phyloP scores from a whole-genome alignment of 1,140 invertebrate genomes.

The Eumaeus atala region DNA sequence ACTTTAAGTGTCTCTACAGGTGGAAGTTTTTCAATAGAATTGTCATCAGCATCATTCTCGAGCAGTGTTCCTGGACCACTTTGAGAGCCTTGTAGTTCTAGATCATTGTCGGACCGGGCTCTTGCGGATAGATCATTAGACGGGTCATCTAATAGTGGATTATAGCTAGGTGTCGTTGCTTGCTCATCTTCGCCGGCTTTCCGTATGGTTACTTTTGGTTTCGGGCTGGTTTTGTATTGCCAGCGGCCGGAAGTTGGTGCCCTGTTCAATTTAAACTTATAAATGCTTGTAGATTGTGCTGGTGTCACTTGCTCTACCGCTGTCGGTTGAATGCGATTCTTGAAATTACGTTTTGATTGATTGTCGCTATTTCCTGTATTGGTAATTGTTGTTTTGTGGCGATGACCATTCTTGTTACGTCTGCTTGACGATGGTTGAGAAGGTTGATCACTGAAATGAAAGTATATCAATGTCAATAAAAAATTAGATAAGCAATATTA shows the following conservation, averaged over 20 bases:
- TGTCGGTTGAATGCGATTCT: slow-evolving; percentile 76
- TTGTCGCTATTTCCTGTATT: slow-evolving; percentile 59
- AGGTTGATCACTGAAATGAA: slow-evolving; percentile 78
- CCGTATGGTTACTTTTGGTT: slow-evolving; percentile 87
- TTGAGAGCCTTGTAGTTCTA: slow-evolving; percentile 80
- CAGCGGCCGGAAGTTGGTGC: slow-evolving; percentile 82
- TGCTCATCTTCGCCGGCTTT: slow-evolving; percentile 78
- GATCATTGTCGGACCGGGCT: slow-evolving; percentile 76
- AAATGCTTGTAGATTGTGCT: slow-evolving; percentile 75
- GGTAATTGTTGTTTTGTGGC: slow-evolving; percentile 57
- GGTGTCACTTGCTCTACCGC: slow-evolving; percentile 69
- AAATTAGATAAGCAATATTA: too few species aligned
- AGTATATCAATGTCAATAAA: slow-evolving; percentile 21
- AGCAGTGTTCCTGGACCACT: slow-evolving; percentile 76
- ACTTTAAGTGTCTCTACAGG: slow-evolving; percentile 87
- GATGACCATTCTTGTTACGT: slow-evolving; percentile 65
- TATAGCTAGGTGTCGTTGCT: slow-evolving; percentile 59
- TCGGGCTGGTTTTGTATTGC: slow-evolving; percentile 91
- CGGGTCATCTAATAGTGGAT: slow-evolving; percentile 54
- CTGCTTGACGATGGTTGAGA: slow-evolving; percentile 64
- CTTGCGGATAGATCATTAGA: slow-evolving; percentile 58
- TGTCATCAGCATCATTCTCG: slow-evolving; percentile 76
- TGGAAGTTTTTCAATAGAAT: slow-evolving; percentile 77
- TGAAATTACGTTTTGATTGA: slow-evolving; percentile 75
- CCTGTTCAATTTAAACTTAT: slow-evolving; percentile 85